phyloP scores from a whole-genome alignment of 2,797 vertebrate genomes.

The Sitta carolinensis region DNA sequence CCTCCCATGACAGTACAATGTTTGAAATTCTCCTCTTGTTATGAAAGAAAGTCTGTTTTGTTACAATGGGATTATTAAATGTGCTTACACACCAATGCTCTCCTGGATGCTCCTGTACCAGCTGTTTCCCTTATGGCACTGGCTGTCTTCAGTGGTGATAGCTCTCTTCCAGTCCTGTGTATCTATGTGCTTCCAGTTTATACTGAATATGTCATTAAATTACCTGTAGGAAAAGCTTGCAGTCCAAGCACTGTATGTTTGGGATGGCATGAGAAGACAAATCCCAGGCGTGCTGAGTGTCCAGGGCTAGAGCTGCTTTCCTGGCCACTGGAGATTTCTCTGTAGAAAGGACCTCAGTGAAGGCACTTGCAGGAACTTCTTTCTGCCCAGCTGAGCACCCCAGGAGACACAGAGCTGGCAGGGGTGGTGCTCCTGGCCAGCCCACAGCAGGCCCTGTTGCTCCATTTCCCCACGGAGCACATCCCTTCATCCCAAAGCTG shows the following conservation, averaged over 20 bases:
- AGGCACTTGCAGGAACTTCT: background rate
- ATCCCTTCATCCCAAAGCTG: background rate
- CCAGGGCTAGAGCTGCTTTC: background rate
- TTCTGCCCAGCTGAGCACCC: fast-evolving
- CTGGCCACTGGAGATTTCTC: background rate
- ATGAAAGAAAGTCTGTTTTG: background rate
- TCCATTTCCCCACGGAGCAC: background rate
- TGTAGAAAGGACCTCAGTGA: background rate
- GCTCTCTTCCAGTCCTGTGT: background rate
- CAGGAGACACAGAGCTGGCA: background rate
- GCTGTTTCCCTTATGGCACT: background rate
- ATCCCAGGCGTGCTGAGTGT: too few relatives aligned
- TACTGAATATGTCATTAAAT: background rate
- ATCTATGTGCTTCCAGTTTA: background rate
- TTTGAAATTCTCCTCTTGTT: background rate
- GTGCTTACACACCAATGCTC: background rate
- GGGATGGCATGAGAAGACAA: background rate
- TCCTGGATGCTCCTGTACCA: background rate
- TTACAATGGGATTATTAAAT: background rate
- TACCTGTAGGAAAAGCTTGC: background rate
- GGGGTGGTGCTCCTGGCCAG: background rate
- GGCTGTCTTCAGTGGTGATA: fast-evolving
- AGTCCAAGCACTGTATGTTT: background rate
- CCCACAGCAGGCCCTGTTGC: fast-evolving
- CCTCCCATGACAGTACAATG: background rate